These are phyloP conservation scores for Apantesis nais DNA, from an alignment of 2,888 invertebrate genomes.

Conservation along the genomic window DNA sequence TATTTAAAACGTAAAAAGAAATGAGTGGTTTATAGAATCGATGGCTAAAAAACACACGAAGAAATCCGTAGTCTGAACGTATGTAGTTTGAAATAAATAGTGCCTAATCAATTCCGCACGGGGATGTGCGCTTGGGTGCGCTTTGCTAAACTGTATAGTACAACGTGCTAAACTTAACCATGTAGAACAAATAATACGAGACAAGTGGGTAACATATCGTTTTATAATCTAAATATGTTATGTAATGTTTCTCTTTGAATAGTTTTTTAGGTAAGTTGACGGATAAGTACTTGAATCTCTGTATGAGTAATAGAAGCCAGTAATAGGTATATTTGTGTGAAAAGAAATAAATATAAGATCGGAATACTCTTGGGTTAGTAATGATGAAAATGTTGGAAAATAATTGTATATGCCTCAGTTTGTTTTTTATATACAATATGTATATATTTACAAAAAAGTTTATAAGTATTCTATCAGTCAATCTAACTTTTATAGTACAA, in stretches of 20 bases:
- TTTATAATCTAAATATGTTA: constrained; percentile 42
- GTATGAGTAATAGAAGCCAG: neutral
- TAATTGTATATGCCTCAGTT: too few relatives aligned
- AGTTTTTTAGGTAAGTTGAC: neutral
- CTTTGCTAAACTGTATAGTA: constrained; percentile 43
- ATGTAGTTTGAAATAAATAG: constrained; percentile 24
- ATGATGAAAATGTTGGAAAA: neutral
- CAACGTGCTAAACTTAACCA: constrained; percentile 35
- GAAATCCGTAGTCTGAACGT: neutral
- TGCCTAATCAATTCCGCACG: constrained; percentile 34
- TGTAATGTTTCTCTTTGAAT: constrained; percentile 10
- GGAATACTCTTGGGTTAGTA: neutral
- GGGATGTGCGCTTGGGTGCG: constrained; percentile 52
- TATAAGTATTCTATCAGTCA: too few relatives aligned
- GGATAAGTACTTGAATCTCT: neutral
- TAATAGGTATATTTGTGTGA: too few relatives aligned
- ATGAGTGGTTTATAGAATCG: too few relatives aligned
- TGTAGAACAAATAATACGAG: constrained; percentile 39
- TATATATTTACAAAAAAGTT: too few relatives aligned
- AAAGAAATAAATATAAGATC: neutral
- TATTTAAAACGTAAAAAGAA: neutral
- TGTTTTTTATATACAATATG: too few relatives aligned
- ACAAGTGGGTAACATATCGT: constrained; percentile 37
- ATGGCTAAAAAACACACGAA: neutral
- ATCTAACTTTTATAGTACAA: too few relatives aligned